Evolutionary conservation across 2,888 invertebrate species (phyloP), one percentile per base, ranked within the genome.

Genomic region (Pemphredon lugubris): DNA sequence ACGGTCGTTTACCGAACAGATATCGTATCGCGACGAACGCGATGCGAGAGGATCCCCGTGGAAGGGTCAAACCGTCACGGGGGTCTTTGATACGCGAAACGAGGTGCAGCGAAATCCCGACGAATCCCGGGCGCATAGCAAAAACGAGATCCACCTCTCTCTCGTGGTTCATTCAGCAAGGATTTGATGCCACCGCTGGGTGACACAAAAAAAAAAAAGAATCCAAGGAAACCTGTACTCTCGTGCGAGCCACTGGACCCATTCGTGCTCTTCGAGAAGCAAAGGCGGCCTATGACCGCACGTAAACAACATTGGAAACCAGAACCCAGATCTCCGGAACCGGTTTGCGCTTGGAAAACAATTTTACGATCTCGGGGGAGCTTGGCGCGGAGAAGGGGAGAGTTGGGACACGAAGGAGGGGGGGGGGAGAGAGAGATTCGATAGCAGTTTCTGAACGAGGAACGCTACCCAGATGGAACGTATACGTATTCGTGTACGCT

Each of bases 301-400:
- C 82, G 84, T 85, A 88, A 86, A 87, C 86, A 88, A 88, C 86
- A 79, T 77, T 82, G 84, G 83, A 86, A 85, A 87, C 86, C 83
- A 85, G 87, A 87, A 83, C 86, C 82, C 83, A 81, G 85, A 84
- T 84, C 85, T 81, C 66, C 60, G 57, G 81, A 86, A 88, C 88
- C 88, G 86, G 88, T 88, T 79, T 80, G 57, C 76, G 79, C 79
- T 79, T 83, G 86, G 82, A 86, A 88, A 87, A 88, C 84, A 84
- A 88, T 87, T 86, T 88, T 86, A 86, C 84, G 82, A 86, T 84
- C 82, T 77, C 81, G 81, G 68, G 66, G 76, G 77, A 76, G 76
- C 57, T 42, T 65, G 47, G 57, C 61, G 58, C 60, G 71, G 39
- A 54, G 37, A 39, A 55, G 32, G 30, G 40, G 37, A 26, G 39